phyloP scores from a whole-genome alignment of 2,888 invertebrate genomes.

The Luperina testacea region DNA sequence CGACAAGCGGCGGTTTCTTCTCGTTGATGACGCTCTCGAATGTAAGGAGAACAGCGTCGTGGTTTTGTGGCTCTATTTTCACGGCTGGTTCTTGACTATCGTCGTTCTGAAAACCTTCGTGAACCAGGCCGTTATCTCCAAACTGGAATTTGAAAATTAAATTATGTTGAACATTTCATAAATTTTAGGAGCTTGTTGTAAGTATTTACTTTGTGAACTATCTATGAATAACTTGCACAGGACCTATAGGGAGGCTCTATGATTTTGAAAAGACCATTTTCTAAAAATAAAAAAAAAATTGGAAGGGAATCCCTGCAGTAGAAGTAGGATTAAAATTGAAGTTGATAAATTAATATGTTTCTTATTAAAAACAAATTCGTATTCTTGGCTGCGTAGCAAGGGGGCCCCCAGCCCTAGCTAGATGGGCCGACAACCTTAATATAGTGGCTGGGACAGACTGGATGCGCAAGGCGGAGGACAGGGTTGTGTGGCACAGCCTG shows the following conservation, averaged over 20 bases:
- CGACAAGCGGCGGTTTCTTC: conserved; percentile 65
- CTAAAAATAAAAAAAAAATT: neutral
- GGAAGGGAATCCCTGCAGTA: too few species aligned
- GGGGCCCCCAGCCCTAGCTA: too few species aligned
- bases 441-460: too few species aligned
- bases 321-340: neutral
- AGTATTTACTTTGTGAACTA: neutral
- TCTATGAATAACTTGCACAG: neutral
- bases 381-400: neutral
- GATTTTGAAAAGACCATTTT: neutral
- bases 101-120: conserved; percentile 75
- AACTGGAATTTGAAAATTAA: conserved; percentile 74
- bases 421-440: too few species aligned
- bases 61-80: conserved; percentile 79
- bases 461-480: too few species aligned
- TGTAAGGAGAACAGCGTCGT: conserved; percentile 80
- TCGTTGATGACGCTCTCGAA: conserved; percentile 82
- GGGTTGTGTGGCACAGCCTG: too few species aligned
- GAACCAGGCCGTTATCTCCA: conserved; percentile 74
- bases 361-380: neutral
- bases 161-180: neutral
- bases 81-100: conserved; percentile 79
- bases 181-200: neutral
- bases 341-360: neutral
- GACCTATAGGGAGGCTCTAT: neutral